Evolutionary conservation across 2,797 vertebrate species (phyloP).

Genomic region (Sebastes minor): DNA sequence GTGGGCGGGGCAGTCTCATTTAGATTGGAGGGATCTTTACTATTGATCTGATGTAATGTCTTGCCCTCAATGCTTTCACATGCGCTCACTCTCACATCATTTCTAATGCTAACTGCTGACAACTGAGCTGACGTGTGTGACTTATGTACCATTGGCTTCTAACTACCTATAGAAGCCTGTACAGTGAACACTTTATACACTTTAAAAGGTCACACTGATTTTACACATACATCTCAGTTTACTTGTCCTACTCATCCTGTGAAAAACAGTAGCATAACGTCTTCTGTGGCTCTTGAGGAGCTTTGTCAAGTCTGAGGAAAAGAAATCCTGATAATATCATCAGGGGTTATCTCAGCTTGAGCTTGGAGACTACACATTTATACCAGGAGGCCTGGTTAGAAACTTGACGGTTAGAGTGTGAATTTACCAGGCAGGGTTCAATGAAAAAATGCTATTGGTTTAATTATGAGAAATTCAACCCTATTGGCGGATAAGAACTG

Average conservation of each 20-base stretch:
- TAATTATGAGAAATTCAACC: slow-evolving; percentile 8
- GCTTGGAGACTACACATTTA: not conserved
- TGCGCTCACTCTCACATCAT: slow-evolving; percentile 30
- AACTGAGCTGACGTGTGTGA: slow-evolving; percentile 9
- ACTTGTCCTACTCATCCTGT: not conserved
- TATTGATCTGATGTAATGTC: slow-evolving; percentile 59
- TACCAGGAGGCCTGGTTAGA: not conserved
- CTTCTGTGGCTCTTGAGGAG: not conserved
- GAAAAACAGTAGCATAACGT: not conserved
- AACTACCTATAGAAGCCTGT: not conserved
- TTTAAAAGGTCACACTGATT: not conserved
- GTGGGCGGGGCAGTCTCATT: slow-evolving; percentile 28
- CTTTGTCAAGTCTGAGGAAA: not conserved
- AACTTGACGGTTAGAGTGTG: not conserved
- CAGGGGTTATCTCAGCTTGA: not conserved
- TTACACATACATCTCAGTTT: not conserved
- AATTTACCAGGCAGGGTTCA: not conserved
- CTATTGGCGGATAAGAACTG: not conserved
- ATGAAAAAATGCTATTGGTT: not conserved
- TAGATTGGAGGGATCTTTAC: slow-evolving; percentile 41
- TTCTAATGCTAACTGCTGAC: slow-evolving; percentile 13
- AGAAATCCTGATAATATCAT: not conserved
- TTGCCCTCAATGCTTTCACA: slow-evolving; percentile 21
- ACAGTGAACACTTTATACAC: not conserved
- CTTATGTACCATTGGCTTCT: slow-evolving; percentile 2